Conservation (phyloP, 2,888 invertebrate species). For the Apomyelois bistriatella region DNA sequence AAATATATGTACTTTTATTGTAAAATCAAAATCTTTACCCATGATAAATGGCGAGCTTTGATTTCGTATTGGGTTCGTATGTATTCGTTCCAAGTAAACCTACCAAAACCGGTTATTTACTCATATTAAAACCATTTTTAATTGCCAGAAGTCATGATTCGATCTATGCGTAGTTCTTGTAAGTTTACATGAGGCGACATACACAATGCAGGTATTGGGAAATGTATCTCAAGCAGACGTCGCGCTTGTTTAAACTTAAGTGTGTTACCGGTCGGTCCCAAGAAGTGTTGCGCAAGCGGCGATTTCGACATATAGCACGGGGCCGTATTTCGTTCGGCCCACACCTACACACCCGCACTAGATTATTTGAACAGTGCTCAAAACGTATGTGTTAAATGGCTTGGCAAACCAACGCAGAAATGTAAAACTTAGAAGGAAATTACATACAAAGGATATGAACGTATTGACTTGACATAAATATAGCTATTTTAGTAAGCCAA, state of each 20-base stretch:
- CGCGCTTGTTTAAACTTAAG: constrained; percentile 38
- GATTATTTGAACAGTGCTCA: constrained; percentile 53
- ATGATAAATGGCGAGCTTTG: no score
- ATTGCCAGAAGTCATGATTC: neutral
- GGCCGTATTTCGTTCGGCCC: constrained; percentile 69
- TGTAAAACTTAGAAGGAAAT: neutral
- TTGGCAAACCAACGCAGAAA: constrained; percentile 41
- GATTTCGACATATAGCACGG: constrained; percentile 76
- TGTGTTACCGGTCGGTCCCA: constrained; percentile 59
- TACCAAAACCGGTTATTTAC: no score
- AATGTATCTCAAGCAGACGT: constrained; percentile 39
- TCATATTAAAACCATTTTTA: no score
- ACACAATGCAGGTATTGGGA: constrained; percentile 29
- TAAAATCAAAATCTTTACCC: no score
- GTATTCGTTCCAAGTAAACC: no score
- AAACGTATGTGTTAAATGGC: constrained; percentile 57
- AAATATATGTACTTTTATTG: neutral
- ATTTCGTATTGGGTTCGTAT: no score
- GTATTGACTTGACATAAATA: neutral
- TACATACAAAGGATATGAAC: neutral
- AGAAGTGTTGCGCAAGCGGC: constrained; percentile 63
- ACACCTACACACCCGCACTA: constrained; percentile 67
- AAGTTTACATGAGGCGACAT: constrained; percentile 19
- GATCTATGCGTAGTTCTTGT: neutral
- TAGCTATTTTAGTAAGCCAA: no score